Evolutionary conservation across 1,140 invertebrate genomes (phyloP).

Genomic region (Atta cephalotes): DNA sequence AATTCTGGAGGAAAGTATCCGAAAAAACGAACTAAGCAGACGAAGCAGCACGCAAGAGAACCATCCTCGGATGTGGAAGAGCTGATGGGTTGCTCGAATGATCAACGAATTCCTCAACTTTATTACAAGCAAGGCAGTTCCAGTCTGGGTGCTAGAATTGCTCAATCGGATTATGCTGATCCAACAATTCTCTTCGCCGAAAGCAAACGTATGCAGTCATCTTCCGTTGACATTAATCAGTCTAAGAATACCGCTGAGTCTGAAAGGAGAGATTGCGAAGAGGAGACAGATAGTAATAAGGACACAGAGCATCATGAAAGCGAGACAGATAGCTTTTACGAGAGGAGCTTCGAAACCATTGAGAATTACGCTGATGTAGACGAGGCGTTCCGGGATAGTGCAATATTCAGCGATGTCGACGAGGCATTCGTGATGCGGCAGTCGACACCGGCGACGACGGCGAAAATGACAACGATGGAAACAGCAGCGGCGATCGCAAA

Average conservation of each 20-base stretch:
- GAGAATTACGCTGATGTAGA: slow-evolving; percentile 88
- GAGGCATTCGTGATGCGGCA: slow-evolving; percentile 79
- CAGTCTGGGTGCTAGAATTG: slow-evolving; percentile 93
- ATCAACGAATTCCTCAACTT: slow-evolving; percentile 66
- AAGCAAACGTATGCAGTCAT: slow-evolving; percentile 70
- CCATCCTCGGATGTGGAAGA: slow-evolving; percentile 82
- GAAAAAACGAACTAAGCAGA: slow-evolving; percentile 78
- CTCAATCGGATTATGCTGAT: slow-evolving; percentile 94
- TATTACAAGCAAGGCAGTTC: slow-evolving; percentile 93
- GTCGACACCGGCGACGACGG: slow-evolving; percentile 17
- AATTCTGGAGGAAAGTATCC: slow-evolving; percentile 68
- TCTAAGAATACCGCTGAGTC: slow-evolving; percentile 35
- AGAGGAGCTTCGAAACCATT: slow-evolving; percentile 92
- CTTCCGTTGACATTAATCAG: slow-evolving; percentile 11
- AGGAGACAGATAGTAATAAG: slow-evolving; percentile 45
- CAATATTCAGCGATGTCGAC: slow-evolving; percentile 93
- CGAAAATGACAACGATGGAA: slow-evolving; percentile 21
- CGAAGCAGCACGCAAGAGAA: slow-evolving; percentile 74
- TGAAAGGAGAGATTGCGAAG: slow-evolving; percentile 13
- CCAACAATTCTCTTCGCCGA: slow-evolving; percentile 89
- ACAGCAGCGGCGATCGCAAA: slow-evolving; percentile 33
- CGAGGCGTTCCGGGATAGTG: slow-evolving; percentile 92
- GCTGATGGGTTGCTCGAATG: slow-evolving; percentile 75
- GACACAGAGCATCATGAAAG: slow-evolving; percentile 76
- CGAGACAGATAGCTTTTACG: slow-evolving; percentile 90